Evolutionary conservation across 2,888 invertebrate species (phyloP), one percentile per base, ranked within the genome.

Genomic region (Empis livida): DNA sequence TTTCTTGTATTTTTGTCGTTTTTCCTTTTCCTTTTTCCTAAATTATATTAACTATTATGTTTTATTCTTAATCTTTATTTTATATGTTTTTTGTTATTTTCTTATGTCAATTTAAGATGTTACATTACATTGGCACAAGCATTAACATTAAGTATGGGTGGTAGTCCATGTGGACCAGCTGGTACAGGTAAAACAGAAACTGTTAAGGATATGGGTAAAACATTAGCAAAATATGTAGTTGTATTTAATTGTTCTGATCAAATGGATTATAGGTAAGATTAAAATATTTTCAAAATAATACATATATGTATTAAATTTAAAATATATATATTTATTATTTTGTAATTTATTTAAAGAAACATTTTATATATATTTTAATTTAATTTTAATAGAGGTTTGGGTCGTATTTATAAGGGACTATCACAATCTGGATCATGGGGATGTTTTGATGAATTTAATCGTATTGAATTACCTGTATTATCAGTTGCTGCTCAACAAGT

Each of bases 101-200:
- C n/a, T n/a, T 20, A 20, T 20, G 20, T 27, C 23, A 27, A 27
- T 56, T 57, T 45, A 65, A 92, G 95, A 62, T 96, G 96, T 70
- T 96, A 96, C 70, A 96, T 96, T 59, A 96, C 96, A 0, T 71
- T 96, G 47, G 91, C 95, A 0, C 96, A 96, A 73, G 95, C 96
- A 1, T 70, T 96, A 51, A 87, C 91, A 0, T 88, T 95, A 83
- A 90, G 93, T 54, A 89, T 95, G 85, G 96, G 95, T 14, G 94
- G 94, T 0, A 90, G 92, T 14, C 95, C 95, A 0, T 93, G 94
- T 57, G 95, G 96, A 0, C 95, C 95, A 2, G 95, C 95, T 1
- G 95, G 95, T n/a, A 96, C 95, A 0, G 96, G 96, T 8, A 96
- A 96, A 73, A 96, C 96, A 0, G 96, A 96, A 71, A 94, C 95